phyloP scores from a whole-genome alignment of 2,113 vertebrate genomes.

The Nerophis ophidion region DNA sequence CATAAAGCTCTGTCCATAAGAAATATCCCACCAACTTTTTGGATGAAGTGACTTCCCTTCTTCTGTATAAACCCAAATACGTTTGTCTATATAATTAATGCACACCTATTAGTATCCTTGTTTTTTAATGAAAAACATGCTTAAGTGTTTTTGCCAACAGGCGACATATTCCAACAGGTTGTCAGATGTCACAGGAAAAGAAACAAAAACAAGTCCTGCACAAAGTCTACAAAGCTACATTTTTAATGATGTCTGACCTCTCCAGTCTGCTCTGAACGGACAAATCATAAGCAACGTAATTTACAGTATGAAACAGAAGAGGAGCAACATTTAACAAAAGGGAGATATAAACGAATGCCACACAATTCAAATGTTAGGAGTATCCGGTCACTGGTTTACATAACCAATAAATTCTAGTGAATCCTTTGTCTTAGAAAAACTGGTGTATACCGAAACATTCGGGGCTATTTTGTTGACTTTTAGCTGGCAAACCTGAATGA shows the following conservation, averaged over 20 bases:
- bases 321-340: constrained; percentile 22
- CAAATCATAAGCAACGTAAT: constrained; percentile 38
- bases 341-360: constrained; percentile 12
- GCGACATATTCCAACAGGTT: too few relatives aligned
- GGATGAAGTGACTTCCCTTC: too few relatives aligned
- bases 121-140: too few relatives aligned
- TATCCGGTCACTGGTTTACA: not conserved
- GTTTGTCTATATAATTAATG: too few relatives aligned
- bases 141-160: too few relatives aligned
- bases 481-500: not conserved
- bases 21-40: too few relatives aligned
- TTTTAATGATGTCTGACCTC: constrained; percentile 60
- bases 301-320: constrained; percentile 46
- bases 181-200: not conserved
- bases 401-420: not conserved
- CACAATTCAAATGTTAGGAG: constrained; percentile 10
- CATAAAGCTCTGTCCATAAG: too few relatives aligned
- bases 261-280: constrained; percentile 22
- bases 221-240: constrained; percentile 61
- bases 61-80: too few relatives aligned
- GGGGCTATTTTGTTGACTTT: too few relatives aligned
- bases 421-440: not conserved
- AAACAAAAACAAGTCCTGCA: constrained; percentile 22
- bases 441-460: too few relatives aligned
- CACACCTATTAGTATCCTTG: too few relatives aligned